phyloP scores from a whole-genome alignment of 2,888 invertebrate species.

The Drosophila birchii region DNA sequence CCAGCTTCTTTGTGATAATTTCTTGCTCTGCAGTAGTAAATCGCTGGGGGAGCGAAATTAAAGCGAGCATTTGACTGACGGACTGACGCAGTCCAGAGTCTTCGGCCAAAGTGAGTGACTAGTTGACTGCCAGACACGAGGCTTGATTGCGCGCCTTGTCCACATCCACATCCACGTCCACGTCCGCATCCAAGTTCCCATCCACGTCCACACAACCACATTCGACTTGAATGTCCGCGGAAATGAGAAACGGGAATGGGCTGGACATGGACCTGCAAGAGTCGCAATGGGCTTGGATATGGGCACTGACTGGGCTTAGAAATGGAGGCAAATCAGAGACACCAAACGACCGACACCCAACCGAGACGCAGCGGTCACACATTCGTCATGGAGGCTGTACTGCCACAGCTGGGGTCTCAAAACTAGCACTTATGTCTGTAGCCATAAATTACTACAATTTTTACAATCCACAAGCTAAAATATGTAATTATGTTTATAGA shows the following conservation, averaged over 20 bases:
- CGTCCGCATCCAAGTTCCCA: conserved; percentile 18
- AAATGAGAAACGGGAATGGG: conserved; percentile 39
- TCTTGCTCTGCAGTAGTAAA: conserved; percentile 42
- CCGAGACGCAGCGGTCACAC: conserved; percentile 48
- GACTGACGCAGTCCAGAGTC: conserved; percentile 47
- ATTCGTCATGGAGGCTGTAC: conserved; percentile 55
- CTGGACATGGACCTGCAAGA: conserved; percentile 19
- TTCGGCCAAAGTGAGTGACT: conserved; percentile 47
- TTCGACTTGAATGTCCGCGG: conserved; percentile 28
- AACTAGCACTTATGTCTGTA: conserved; percentile 14
- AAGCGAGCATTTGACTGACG: conserved; percentile 66
- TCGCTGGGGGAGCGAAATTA: conserved; percentile 64
- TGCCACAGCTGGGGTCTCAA: conserved; percentile 17
- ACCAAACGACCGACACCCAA: conserved; percentile 42
- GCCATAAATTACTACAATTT: conserved; percentile 6
- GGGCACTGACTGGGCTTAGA: conserved; percentile 25
- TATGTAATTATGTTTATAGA: conserved; percentile 2
- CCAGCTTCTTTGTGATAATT: neutral
- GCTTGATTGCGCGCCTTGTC: conserved; percentile 65
- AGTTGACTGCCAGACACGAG: conserved; percentile 50
- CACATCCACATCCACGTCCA: conserved; percentile 29
- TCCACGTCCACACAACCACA: conserved; percentile 38
- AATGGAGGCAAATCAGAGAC: conserved; percentile 50
- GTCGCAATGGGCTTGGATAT: conserved; percentile 22
- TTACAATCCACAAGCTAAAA: neutral